Evolutionary conservation across 2,113 vertebrate genomes (phyloP), one percentile per base, ranked within the genome.

Genomic region (Ailurus styani): DNA sequence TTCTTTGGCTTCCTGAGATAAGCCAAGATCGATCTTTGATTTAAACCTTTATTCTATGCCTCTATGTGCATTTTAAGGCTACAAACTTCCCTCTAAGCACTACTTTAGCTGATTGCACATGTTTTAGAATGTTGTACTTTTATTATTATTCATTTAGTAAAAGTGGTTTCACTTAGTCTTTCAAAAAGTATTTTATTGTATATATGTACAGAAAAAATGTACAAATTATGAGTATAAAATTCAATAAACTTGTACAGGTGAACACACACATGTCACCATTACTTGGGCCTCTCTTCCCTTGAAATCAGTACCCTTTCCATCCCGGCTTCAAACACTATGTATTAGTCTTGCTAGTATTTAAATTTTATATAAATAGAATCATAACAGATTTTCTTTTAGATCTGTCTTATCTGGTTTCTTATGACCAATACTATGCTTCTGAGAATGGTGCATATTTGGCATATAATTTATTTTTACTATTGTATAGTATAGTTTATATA

Each of bases 51-150:
- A 34, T 88, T 88, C n/a, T 83, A 42, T 87, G 55, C 1, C 9
- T 34, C 72, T 45, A 55, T 54, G 52, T 82, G 8, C 15, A 42
- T 50, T 89, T 95, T 47, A 72, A 64, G 12, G 34, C 25, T 86
- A 50, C 68, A n/a, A 21, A 81, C 62, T 55, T 86, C 52, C 42
- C 45, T 50, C 4, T 95, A 40, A 54, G 29, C 5, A 60, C 40
- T 62, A 62, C 77, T 93, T 94, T 73, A 90, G 34, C 72, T 50
- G 13, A 50, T 55, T 40, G 20, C 15, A 88, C 20, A 45, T 68
- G n/a, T 84, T 93, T 95, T 93, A 42, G 89, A 85, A 93, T 95
- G n/a, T 68, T 68, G 2, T 66, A 83, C 66, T 77, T 62, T 85
- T 75, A 64, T 72, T 87, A 50, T 75, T 89, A 83, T 50, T 82